phyloP scores from a whole-genome alignment of 2,888 invertebrate genomes.

The Drosophila siamana region DNA sequence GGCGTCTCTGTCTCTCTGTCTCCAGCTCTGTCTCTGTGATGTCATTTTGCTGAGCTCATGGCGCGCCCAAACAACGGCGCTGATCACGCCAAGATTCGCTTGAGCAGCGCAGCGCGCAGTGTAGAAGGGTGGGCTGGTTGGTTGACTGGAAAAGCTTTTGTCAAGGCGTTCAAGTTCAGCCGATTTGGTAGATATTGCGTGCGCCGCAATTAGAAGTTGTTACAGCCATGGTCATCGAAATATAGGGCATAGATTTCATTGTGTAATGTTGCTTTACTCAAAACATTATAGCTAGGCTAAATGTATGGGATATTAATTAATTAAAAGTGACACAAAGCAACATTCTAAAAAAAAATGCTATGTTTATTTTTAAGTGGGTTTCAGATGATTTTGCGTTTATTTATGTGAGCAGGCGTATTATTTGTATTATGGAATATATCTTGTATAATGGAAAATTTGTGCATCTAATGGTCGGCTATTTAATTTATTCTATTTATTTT shows the following conservation, averaged over 20 bases:
- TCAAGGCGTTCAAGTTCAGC: conserved; percentile 67
- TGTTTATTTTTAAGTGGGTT: not conserved
- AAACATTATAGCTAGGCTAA: not conserved
- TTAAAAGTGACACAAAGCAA: not conserved
- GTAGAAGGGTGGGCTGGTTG: not conserved
- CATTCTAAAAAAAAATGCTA: not conserved
- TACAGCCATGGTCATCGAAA: not conserved
- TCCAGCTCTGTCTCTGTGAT: conserved; percentile 56
- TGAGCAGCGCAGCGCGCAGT: not conserved
- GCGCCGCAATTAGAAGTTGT: conserved; percentile 63
- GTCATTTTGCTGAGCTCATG: conserved; percentile 71
- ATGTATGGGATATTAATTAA: not conserved
- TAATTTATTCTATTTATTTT: not conserved
- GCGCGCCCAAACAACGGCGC: conserved; percentile 44
- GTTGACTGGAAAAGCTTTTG: conserved; percentile 38
- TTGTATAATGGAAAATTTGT: too few species aligned
- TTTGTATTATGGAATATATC: too few species aligned
- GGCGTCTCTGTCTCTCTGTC: conserved; percentile 44
- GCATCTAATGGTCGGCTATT: too few species aligned
- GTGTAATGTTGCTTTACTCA: not conserved
- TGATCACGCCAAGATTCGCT: conserved; percentile 30
- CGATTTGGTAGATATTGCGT: conserved; percentile 27
- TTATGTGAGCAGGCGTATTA: not conserved
- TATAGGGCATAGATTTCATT: not conserved
- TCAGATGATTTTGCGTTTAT: not conserved